Evolutionary conservation across 2,113 vertebrate genomes (phyloP), one percentile per base, ranked within the genome.

Genomic region (Lonchura striata): DNA sequence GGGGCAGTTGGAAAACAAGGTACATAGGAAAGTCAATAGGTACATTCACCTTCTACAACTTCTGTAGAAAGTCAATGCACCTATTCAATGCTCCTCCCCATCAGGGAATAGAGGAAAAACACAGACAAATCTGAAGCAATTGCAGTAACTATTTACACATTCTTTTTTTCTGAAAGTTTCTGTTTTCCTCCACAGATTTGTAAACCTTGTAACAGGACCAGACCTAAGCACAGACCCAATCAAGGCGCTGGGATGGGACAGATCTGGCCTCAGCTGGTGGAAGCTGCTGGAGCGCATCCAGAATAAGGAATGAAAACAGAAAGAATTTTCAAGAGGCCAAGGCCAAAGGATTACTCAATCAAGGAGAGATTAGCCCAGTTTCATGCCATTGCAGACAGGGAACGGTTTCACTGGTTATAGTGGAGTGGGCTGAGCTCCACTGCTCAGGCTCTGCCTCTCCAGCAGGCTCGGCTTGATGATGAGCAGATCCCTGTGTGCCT

Each of bases 1-100:
- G 0, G 46, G 65, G 28, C 28, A 50, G 31, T 2, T 30, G 15
- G 75, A 33, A 79, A 92, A 56, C 31, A 44, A 47, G 0, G 0
- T 7, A 13, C 39, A 39, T 39, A 39, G 39, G 39, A 39, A 39
- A 39, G 39, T 39, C 39, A 39, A 39, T 39, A 39, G 39, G 39
- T 39, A 11, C 39, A 39, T 39, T 39, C 39, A 39, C 39, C 11
- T 39, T 39, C 39, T 5, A 4, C 9, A 68, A 35, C 10, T n/a
- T 52, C 42, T 30, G 31, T 10, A 59, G 33, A n/a, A 65, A n/a
- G 4, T 12, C 24, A 66, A 28, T 25, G 15, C 3, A 27, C 37
- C 47, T 47, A 10, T 16, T 18, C 33, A 30, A 7, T 20, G 44
- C 16, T 77, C 21, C 85, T 81, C 47, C 23, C 31, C 17, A 12